Base-by-base conservation (phyloP, 2,797 vertebrate species). In the Synanceia verrucosa region DNA sequence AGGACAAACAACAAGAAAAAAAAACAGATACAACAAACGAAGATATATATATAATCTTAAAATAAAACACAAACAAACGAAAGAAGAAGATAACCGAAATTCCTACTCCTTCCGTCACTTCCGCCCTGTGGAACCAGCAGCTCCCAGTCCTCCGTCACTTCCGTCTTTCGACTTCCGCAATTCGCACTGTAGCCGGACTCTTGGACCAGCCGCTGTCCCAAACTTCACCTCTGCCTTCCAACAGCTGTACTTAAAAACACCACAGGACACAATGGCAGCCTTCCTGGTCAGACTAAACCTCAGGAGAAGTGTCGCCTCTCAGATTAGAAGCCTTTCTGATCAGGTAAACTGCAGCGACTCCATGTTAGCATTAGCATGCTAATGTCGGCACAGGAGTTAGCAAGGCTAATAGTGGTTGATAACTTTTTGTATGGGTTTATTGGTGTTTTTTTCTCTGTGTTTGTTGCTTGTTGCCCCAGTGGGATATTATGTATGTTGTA, bases 321-420 rank as follows among this genome's bases (percentile, higher is more conserved):
- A 94, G 74, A 89, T 92, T 6, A 90, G 94, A 58, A 89, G 89
- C 91, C 60, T 68, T 5, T 95, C 94, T 44, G 94, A 94, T 36
- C 94, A 95, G 94, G 94, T 95, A 93, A 39, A 9, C n/a, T 51
- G 33, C n/a, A n/a, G 8, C 36, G 21, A 26, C 9, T 41, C 13
- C 44, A 5, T 9, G 64, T 73, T 86, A 87, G 80, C 79, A 50
- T 82, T 81, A 85, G 86, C 82, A 39, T 46, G 70, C 47, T 63
- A 29, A 68, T 2, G 2, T 50, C 33, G 39, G 55, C 44, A 14
- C 3, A 59, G 23, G 10, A 65, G 76, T 34, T 64, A 76, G 23
- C 58, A 5, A 8, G 0, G 9, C 16, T 4, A 51, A 43, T 69
- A 9, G 21, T 28, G n/a, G 46, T 34, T 68, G 44, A 18, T 9